Base-by-base conservation (phyloP, 30 jellyfish, hydroid and myxozoan species). In the Mastigias papua region DNA sequence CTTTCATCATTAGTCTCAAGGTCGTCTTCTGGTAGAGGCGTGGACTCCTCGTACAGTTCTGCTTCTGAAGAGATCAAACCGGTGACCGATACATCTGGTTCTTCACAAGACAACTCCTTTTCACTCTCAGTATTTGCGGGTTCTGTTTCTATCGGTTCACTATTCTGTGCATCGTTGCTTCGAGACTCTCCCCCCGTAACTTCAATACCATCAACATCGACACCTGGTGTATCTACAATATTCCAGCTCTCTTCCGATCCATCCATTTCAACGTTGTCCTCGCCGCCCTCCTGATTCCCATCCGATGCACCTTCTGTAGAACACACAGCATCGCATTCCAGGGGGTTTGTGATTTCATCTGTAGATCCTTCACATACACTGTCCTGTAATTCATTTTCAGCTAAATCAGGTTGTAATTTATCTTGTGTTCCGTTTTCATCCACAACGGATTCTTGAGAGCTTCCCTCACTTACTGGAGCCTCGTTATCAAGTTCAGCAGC, bases 401-500 rank as follows among this genome's bases (percentile, higher is more conserved):
- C 13, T 46, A 46, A 8, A 46, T 46, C 60, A n/a, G 60, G 16
- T 46, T 16, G 60, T 46, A 46, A 46, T 11, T 11, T 28, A 5
- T 58, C 29, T 5, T 46, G 16, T 46, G 8, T 16, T 6, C 16
- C 60, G 8, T 46, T 46, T 46, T 46, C 60, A 46, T 46, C 60
- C 13, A 6, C 60, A 46, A 6, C 16, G 16, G 8, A 9, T 5
- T 58, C 70, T 4, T 28, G 29, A 5, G 70, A 58, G 29, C 21
- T n/a, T 58, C 21, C 70, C 29, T 20, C 70, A 17, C 27, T 58
- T 28, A 58, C 11, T 3, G 29, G 28, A 27, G 63, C 28, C 23
- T 69, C 81, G 32, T 69, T 63, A 21, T 69, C 81, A 69, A 69
- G 81, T 9, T 69, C 20, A 27, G 81, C 81, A 13, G 81, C 81